Evolutionary conservation across 2,888 invertebrate genomes (phyloP).

Genomic region (Eurois occulta): DNA sequence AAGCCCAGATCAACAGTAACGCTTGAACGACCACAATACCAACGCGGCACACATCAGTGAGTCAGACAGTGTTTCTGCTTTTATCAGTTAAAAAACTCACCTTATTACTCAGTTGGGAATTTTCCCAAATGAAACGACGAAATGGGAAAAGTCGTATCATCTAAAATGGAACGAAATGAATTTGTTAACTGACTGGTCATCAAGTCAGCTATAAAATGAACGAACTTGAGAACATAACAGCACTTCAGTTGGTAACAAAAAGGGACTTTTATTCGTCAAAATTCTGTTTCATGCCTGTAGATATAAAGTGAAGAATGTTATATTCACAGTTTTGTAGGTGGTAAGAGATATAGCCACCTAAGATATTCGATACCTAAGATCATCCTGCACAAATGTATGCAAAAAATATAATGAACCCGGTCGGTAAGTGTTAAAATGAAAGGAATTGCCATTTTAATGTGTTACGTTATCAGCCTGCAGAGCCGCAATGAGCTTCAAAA

Average conservation of each 20-base stretch:
- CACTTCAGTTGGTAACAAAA: slow-evolving; percentile 30
- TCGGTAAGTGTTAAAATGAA: too few species aligned
- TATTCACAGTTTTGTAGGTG: too few species aligned
- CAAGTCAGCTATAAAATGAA: slow-evolving; percentile 12
- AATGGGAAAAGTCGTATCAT: slow-evolving; percentile 30
- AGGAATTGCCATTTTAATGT: neutral
- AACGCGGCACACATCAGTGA: neutral
- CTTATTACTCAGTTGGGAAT: slow-evolving; percentile 12
- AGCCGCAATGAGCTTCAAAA: neutral
- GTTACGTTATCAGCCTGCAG: neutral
- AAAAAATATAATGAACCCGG: too few species aligned
- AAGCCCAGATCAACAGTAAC: neutral
- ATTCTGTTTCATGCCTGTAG: too few species aligned
- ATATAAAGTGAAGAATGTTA: neutral
- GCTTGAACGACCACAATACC: too few species aligned
- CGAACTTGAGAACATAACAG: too few species aligned
- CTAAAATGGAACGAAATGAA: slow-evolving; percentile 43
- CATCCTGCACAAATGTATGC: too few species aligned
- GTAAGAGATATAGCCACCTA: too few species aligned
- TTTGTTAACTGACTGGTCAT: slow-evolving; percentile 32
- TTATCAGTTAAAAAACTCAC: slow-evolving; percentile 6
- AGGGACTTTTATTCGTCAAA: neutral
- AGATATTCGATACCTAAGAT: too few species aligned
- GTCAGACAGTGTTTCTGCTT: neutral
- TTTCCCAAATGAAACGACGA: slow-evolving; percentile 38